Evolutionary conservation across 2,797 vertebrate species (phyloP).

Genomic region (Cyclopterus lumpus): DNA sequence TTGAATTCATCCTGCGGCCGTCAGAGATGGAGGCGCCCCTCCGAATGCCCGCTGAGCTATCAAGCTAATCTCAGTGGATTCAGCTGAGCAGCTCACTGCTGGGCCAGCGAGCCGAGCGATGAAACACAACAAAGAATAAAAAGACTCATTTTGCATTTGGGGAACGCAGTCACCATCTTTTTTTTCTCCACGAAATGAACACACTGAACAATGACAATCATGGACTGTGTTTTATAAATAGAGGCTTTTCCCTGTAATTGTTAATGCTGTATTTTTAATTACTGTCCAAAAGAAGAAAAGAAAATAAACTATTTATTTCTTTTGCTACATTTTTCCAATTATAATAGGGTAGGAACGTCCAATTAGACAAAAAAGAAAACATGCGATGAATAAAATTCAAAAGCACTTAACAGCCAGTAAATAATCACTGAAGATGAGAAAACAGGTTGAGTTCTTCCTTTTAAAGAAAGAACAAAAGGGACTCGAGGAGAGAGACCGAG

Average conservation of each 20-base stretch:
- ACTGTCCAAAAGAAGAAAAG: neutral
- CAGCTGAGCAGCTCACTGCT: conserved; percentile 44
- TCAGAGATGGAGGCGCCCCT: conserved; percentile 17
- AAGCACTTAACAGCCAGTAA: neutral
- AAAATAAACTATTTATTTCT: neutral
- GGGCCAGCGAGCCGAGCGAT: conserved; percentile 47
- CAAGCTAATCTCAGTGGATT: conserved; percentile 54
- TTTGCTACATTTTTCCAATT: neutral
- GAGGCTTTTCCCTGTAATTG: neutral
- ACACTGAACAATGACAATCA: conserved; percentile 12
- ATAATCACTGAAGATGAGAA: conserved; percentile 15
- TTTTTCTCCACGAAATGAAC: conserved; percentile 18
- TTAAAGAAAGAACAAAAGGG: neutral
- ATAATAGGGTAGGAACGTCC: neutral
- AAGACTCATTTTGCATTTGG: conserved; percentile 41
- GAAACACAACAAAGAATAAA: conserved; percentile 55
- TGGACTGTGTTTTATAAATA: neutral
- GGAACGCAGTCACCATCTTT: conserved; percentile 14
- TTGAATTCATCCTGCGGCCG: conserved; percentile 24
- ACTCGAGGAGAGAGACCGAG: neutral
- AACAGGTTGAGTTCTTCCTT: neutral
- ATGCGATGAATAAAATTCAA: neutral
- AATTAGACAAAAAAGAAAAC: neutral
- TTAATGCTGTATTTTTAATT: neutral
- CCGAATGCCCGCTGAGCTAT: conserved; percentile 35